phyloP scores from a whole-genome alignment of 2,888 invertebrate genomes.

The Ceraclea dissimilis region DNA sequence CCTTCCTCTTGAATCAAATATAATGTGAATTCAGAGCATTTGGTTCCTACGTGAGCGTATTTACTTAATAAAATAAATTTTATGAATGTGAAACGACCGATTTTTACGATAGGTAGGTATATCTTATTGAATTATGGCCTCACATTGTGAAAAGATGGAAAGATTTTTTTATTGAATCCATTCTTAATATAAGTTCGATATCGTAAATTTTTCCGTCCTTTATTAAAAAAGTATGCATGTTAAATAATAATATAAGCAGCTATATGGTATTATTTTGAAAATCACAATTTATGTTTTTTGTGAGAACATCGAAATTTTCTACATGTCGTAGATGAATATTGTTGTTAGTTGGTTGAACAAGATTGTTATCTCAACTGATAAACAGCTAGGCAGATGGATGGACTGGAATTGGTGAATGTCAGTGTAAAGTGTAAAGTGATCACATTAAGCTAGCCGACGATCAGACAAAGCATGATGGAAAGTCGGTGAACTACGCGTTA shows the following conservation, averaged over 20 bases:
- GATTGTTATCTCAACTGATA: too few relatives aligned
- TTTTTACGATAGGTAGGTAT: background rate
- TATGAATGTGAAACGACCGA: background rate
- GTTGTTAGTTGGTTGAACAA: too few relatives aligned
- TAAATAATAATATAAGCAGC: background rate
- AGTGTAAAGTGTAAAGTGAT: too few relatives aligned
- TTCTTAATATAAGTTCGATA: background rate
- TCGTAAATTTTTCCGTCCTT: background rate
- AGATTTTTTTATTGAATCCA: background rate
- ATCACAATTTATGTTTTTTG: too few relatives aligned
- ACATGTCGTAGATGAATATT: too few relatives aligned
- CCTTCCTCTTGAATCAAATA: background rate
- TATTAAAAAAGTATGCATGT: background rate
- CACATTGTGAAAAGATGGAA: background rate
- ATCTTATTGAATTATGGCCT: background rate
- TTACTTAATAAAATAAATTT: constrained; percentile 2
- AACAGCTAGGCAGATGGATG: too few relatives aligned
- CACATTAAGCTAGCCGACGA: too few relatives aligned
- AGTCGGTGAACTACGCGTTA: too few relatives aligned
- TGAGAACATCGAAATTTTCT: too few relatives aligned
- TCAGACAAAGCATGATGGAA: too few relatives aligned
- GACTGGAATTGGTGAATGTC: too few relatives aligned
- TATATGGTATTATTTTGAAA: too few relatives aligned
- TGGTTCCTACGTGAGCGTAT: background rate
- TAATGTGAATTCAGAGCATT: background rate